Percentiles rank a stretch among this genome's conserved stretches.
Conservation (phyloP, 2,113 vertebrate species). For the Neolamprologus sp. region DNA sequence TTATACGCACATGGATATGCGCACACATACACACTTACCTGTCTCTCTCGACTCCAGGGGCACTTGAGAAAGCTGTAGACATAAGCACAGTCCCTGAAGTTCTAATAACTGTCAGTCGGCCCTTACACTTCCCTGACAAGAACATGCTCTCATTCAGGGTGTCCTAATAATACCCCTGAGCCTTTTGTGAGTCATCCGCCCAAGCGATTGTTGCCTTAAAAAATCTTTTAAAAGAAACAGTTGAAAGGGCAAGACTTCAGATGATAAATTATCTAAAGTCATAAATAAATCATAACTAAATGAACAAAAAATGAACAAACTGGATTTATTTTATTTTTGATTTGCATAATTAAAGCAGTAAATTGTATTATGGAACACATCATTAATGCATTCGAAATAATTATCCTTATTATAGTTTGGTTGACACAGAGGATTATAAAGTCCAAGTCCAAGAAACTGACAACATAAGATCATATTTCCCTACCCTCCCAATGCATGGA, state of each 20-base stretch:
- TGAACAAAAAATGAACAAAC: neutral
- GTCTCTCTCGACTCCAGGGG: neutral
- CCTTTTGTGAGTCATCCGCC: slow-evolving; percentile 31
- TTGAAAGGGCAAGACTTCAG: slow-evolving; percentile 1
- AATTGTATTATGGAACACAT: neutral
- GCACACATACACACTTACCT: neutral
- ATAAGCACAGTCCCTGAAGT: slow-evolving; percentile 28
- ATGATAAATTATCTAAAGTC: neutral
- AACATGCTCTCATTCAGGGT: slow-evolving; percentile 47
- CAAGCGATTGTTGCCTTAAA: slow-evolving; percentile 3
- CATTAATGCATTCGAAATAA: neutral
- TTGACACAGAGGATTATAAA: neutral
- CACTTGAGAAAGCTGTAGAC: slow-evolving; percentile 25
- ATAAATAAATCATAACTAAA: neutral
- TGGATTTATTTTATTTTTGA: neutral
- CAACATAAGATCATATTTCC: neutral
- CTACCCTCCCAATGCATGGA: neutral
- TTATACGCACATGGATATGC: neutral
- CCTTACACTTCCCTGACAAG: slow-evolving; percentile 41
- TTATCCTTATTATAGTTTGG: neutral
- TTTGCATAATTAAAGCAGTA: neutral
- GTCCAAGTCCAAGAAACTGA: neutral
- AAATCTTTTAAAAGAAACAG: slow-evolving; percentile 29
- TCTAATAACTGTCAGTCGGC: slow-evolving; percentile 63
- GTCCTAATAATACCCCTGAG: slow-evolving; percentile 39